Evolutionary conservation across 1,140 invertebrate genomes (phyloP).

Genomic region (Metopolophium dirhodum): DNA sequence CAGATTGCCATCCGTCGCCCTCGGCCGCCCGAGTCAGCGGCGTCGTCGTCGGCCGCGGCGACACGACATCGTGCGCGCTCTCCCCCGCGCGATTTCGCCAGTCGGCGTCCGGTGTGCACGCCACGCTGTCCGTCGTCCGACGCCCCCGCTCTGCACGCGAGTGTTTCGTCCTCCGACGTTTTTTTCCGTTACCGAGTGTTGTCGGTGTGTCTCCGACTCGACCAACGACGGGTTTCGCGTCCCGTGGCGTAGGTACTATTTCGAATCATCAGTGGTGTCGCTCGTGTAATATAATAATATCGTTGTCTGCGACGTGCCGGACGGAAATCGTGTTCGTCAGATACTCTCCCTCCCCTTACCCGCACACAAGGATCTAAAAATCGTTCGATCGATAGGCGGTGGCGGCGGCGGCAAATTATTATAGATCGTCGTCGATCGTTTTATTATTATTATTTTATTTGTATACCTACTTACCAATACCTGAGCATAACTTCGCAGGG

Average conservation of each 20-base stretch:
- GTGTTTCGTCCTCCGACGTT: background rate
- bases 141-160: background rate
- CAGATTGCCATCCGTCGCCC: background rate
- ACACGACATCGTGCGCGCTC: constrained; percentile 4
- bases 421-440: background rate
- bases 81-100: background rate
- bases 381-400: too few species aligned
- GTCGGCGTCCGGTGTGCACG: constrained; percentile 49
- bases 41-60: background rate
- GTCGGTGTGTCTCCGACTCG: too few species aligned
- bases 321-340: too few species aligned
- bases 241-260: background rate
- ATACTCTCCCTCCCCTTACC: background rate
- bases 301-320: background rate
- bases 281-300: too few species aligned
- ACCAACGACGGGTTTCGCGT: background rate
- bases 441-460: too few species aligned
- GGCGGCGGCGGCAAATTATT: too few species aligned
- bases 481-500: background rate
- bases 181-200: background rate
- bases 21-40: background rate
- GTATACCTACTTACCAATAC: background rate
- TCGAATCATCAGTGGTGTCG: background rate
- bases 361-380: background rate
- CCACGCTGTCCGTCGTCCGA: constrained; percentile 4